Evolutionary conservation across 2,113 vertebrate genomes (phyloP).

Genomic region (Cyphomyrus plagiostoma): DNA sequence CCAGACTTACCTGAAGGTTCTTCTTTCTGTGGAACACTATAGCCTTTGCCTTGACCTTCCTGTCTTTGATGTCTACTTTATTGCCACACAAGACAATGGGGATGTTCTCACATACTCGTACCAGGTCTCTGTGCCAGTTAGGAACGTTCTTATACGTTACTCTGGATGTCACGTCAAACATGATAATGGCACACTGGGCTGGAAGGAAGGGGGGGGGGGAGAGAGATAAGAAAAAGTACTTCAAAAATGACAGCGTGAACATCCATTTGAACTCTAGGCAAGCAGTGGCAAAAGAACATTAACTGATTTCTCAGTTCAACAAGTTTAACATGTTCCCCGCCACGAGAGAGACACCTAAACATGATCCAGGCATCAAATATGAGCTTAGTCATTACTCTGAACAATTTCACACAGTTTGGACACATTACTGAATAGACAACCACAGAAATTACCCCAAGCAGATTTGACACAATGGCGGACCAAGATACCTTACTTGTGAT

Average conservation of each 20-base stretch:
- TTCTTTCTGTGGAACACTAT: constrained; percentile 99
- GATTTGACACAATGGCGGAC: not conserved
- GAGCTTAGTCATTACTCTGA: not conserved
- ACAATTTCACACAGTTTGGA: not conserved
- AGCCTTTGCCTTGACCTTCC: constrained; percentile 98
- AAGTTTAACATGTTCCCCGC: not conserved
- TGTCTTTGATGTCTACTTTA: constrained; percentile 98
- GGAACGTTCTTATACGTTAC: constrained; percentile 99
- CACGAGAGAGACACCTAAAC: not conserved
- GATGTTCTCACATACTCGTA: constrained; percentile 97
- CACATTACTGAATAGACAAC: not conserved
- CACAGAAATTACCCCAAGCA: not conserved
- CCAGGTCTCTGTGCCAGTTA: constrained; percentile 96
- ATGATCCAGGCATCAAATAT: not conserved
- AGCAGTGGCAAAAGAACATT: not conserved
- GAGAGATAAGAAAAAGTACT: not conserved
- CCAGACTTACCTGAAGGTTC: constrained; percentile 84
- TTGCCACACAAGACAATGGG: constrained; percentile 97
- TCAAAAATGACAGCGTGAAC: not conserved
- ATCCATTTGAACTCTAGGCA: not conserved
- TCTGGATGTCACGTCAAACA: constrained; percentile 97
- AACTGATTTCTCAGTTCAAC: not conserved
- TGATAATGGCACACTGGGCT: constrained; percentile 99
- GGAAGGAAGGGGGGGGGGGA: constrained; percentile 21
- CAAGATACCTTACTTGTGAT: not conserved